A percentile compares a stretch with the other conserved stretches of the same genome.
Evolutionary conservation across 2,797 vertebrate genomes (phyloP).

Genomic region (Danionella dracula): DNA sequence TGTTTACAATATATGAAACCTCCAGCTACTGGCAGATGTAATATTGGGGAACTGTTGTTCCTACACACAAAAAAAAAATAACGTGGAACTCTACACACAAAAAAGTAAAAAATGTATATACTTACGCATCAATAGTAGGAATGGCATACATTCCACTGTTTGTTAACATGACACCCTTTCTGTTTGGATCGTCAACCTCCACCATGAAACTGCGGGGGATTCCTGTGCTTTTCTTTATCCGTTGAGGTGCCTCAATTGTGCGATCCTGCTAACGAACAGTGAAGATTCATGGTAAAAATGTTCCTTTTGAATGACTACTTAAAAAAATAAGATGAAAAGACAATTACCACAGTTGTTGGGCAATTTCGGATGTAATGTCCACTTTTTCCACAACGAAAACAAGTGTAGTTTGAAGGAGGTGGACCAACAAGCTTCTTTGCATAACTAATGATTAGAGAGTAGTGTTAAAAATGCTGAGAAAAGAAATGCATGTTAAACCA

Average conservation of each 20-base stretch:
- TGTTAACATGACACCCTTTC: constrained; percentile 95
- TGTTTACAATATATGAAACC: no score
- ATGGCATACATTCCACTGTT: constrained; percentile 92
- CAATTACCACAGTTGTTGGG: constrained; percentile 83
- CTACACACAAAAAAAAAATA: no score
- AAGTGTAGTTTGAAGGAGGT: constrained; percentile 85
- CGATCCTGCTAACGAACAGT: constrained; percentile 76
- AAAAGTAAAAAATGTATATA: no score
- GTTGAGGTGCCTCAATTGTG: constrained; percentile 80
- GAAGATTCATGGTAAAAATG: constrained; percentile 4
- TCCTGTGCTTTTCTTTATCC: constrained; percentile 94
- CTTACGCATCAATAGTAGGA: constrained; percentile 95
- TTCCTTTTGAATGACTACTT: not conserved
- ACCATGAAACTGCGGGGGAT: constrained; percentile 97
- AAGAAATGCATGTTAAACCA: no score
- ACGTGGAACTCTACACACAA: no score
- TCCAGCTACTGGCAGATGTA: no score
- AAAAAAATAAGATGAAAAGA: constrained; percentile 31
- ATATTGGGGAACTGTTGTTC: no score
- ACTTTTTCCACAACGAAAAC: constrained; percentile 88
- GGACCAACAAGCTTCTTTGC: constrained; percentile 84
- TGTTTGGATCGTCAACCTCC: constrained; percentile 92
- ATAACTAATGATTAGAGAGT: constrained; percentile 69
- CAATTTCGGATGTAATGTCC: constrained; percentile 97
- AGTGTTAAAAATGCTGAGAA: not conserved